phyloP scores from a whole-genome alignment of 2,113 vertebrate species.

The Pomatorhinus ruficollis region DNA sequence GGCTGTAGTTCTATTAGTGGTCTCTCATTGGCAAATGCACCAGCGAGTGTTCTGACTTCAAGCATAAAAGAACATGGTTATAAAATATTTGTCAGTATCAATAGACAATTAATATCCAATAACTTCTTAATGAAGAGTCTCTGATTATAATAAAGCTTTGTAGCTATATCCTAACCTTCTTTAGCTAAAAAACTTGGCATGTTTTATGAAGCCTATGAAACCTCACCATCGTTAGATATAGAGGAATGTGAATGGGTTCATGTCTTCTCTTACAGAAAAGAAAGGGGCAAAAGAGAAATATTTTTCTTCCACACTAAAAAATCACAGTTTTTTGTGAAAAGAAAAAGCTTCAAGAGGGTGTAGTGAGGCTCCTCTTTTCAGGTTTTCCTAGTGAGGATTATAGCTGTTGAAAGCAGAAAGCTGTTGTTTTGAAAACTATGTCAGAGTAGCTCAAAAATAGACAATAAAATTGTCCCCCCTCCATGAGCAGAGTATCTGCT shows the following conservation, averaged over 20 bases:
- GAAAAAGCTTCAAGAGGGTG: neutral
- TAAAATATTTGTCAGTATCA: neutral
- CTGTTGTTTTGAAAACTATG: neutral
- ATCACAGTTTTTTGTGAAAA: neutral
- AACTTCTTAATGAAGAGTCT: neutral
- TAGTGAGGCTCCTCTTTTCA: neutral
- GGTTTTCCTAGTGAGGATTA: neutral
- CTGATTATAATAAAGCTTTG: neutral
- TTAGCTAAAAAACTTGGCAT: neutral
- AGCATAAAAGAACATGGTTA: neutral
- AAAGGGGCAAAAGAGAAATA: neutral
- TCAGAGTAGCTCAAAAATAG: neutral
- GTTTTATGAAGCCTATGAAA: neutral
- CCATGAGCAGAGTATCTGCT: neutral
- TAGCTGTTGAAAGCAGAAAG: neutral
- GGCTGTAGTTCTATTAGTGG: neutral
- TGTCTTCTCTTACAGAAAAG: neutral
- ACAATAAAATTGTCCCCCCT: neutral
- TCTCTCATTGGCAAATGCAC: neutral
- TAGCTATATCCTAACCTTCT: neutral
- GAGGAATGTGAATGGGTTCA: neutral
- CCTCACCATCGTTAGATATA: neutral
- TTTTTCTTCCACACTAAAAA: neutral
- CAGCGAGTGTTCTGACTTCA: neutral
- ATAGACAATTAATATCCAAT: neutral